A percentile compares a stretch with the other conserved stretches of the same genome.
phyloP scores from a whole-genome alignment of 2,888 invertebrate genomes.

The Ophioninae sp. region DNA sequence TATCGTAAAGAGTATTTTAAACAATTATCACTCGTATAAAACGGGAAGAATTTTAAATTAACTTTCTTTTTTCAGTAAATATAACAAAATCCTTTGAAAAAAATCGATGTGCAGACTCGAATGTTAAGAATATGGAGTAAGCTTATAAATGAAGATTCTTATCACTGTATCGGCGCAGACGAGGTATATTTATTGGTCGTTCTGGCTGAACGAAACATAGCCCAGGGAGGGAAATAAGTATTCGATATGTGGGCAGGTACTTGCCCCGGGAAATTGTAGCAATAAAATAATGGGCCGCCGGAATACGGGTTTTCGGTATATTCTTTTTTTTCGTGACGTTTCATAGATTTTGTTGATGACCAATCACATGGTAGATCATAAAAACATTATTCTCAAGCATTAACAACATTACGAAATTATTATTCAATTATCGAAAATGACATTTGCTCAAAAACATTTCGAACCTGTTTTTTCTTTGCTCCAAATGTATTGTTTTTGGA shows the following conservation, averaged over 20 bases:
- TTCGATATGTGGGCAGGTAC: constrained; percentile 15
- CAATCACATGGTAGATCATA: not conserved
- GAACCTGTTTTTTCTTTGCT: not conserved
- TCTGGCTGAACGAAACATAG: not conserved
- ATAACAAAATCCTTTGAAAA: not conserved
- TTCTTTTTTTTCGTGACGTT: not conserved
- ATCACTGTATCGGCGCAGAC: not conserved
- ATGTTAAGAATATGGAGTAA: not conserved
- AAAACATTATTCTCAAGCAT: not conserved
- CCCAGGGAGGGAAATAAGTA: constrained; percentile 1
- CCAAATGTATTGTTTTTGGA: not conserved
- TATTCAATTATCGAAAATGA: not conserved
- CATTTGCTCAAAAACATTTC: not conserved
- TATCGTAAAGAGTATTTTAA: no score
- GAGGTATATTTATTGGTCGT: constrained; percentile 5
- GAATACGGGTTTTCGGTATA: not conserved
- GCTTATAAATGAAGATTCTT: not conserved
- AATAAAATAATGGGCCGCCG: not conserved
- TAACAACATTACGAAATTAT: not conserved
- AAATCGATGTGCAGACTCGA: not conserved
- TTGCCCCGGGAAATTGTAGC: not conserved
- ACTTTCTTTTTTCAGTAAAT: not conserved
- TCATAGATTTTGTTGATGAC: not conserved
- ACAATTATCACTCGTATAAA: no score
- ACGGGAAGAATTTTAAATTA: no score